Conservation (phyloP, 2,888 invertebrate species). For the Idaea biselata region DNA sequence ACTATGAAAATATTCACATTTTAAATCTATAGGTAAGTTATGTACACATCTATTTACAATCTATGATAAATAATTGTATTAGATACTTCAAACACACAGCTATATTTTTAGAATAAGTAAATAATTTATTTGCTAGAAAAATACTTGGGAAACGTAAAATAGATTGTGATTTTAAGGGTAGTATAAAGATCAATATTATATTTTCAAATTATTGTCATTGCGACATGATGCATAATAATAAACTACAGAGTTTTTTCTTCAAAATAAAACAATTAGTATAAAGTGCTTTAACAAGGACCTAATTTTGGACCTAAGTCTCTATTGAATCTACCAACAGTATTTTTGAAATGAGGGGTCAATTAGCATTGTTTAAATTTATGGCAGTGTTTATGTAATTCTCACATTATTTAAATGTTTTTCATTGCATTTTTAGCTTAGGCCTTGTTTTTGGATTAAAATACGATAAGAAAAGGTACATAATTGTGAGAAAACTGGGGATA, state of each 20-base stretch:
- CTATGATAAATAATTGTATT: constrained; percentile 35
- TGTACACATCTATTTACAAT: constrained; percentile 64
- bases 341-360: neutral
- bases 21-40: constrained; percentile 51
- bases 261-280: neutral
- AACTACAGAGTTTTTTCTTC: neutral
- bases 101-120: constrained; percentile 7
- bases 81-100: constrained; percentile 13
- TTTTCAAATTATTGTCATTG: constrained; percentile 38
- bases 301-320: neutral
- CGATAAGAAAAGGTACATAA: neutral
- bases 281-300: neutral
- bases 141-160: constrained; percentile 1
- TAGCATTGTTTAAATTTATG: neutral
- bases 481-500: neutral
- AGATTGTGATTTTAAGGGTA: constrained; percentile 11
- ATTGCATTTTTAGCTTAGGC: neutral
- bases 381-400: constrained; percentile 1
- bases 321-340: neutral
- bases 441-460: neutral
- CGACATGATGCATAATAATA: constrained; percentile 7
- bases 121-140: constrained; percentile 5
- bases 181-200: constrained; percentile 20
- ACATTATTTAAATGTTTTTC: neutral
- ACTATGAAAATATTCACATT: constrained; percentile 79